Evolutionary conservation across 2,888 invertebrate genomes (phyloP), one percentile per base, ranked within the genome.

Genomic region (Ichneumoninae sp.): DNA sequence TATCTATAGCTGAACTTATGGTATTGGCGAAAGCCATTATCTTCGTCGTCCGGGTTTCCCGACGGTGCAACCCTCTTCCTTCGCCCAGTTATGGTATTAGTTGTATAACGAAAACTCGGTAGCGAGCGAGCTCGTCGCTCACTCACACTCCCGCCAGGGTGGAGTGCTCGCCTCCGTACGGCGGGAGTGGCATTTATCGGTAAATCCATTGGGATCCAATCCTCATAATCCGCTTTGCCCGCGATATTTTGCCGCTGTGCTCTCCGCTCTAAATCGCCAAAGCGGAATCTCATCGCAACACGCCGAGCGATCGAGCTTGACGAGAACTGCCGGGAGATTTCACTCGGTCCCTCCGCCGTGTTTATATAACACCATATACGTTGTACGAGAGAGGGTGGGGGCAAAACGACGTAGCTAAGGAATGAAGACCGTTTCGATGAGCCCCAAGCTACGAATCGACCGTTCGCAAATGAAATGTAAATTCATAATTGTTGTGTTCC

Each of bases 161-260:
- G 7, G 57, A 3, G 77, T 33, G 68, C 68, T 76, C 69, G 74
- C 16, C 74, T 83, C 19, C 22, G 70, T 70, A 74, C 57, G 78
- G 65, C 81, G 66, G 54, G 84, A 84, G 82, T 75, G 84, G 82
- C 82, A 88, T 88, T 86, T 79, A 84, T 81, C 82, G 86, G 83
- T 83, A 88, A 47, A 88, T 88, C 88, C 88, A 84, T 84, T 72
- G 68, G 84, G 83, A 85, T 85, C 78, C 87, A 88, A 88, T 88
- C 84, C 81, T 85, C 84, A 86, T 88, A 88, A 88, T 88, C 88
- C 88, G 83, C 85, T 87, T 88, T 88, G 86, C 83, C 72, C 71
- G 70, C 80, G 84, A 87, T 86, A 88, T 88, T 88, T 86, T 86
- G 82, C 82, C 84, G 77, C 82, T 80, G 80, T 83, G 44, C 74